Conservation (phyloP, 2,797 vertebrate species). For the Neosilurus hyrtlii region DNA sequence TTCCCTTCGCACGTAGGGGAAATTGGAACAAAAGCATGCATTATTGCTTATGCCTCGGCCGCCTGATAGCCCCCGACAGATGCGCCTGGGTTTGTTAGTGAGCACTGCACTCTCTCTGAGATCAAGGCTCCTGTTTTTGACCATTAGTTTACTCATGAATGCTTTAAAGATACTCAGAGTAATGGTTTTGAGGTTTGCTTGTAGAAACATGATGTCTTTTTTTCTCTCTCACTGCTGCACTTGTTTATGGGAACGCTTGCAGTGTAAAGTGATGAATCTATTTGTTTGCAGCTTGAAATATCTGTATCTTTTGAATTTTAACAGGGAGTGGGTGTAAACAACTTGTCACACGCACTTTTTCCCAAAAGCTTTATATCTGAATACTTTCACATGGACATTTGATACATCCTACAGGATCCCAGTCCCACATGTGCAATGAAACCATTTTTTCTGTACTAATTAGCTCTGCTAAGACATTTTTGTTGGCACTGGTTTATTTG, state of each 20-base stretch:
- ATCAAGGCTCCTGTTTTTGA: conserved; percentile 37
- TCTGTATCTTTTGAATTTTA: not conserved
- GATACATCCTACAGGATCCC: not conserved
- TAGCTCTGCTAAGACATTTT: too few relatives aligned
- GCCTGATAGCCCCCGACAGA: conserved; percentile 61
- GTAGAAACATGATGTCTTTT: not conserved
- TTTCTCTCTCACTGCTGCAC: not conserved
- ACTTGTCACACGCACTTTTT: not conserved
- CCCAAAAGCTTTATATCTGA: not conserved
- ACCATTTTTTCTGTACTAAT: not conserved
- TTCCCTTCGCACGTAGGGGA: conserved; percentile 62
- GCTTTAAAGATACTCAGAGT: conserved; percentile 21
- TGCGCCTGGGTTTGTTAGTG: conserved; percentile 48
- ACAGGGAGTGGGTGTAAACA: not conserved
- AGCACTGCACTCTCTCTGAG: conserved; percentile 26
- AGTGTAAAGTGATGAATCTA: not conserved
- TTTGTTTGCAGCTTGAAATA: too few relatives aligned
- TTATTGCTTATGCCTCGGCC: conserved; percentile 56
- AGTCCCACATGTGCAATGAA: not conserved
- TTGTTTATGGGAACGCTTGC: not conserved
- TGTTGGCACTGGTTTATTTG: too few relatives aligned
- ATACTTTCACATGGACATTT: not conserved
- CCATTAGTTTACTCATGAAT: conserved; percentile 40
- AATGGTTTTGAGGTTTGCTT: not conserved
- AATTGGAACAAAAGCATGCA: conserved; percentile 67